These are phyloP conservation scores for Chroicocephalus ridibundus DNA, from an alignment of 2,113 vertebrate genomes.

Conservation along the genomic window DNA sequence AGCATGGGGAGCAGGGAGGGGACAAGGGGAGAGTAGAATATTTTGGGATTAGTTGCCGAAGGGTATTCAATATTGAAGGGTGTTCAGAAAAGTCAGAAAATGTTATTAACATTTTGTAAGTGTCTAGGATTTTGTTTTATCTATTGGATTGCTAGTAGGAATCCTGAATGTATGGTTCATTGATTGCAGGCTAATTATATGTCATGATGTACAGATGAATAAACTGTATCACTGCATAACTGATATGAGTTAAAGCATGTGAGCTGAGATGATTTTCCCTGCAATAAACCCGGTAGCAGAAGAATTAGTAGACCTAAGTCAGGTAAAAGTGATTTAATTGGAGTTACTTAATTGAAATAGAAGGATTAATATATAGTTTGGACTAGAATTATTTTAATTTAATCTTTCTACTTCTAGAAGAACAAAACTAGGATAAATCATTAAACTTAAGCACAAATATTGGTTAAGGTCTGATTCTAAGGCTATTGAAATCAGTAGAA, in stretches of 20 bases:
- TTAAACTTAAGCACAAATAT: not conserved
- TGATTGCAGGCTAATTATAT: not conserved
- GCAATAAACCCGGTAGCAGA: not conserved
- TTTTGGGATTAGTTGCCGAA: not conserved
- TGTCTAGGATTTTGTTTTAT: not conserved
- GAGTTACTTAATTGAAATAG: not conserved
- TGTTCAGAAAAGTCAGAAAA: not conserved
- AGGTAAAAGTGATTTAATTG: not conserved
- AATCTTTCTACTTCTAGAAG: not conserved
- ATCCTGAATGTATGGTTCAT: not conserved
- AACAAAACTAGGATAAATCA: not conserved
- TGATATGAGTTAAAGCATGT: not conserved
- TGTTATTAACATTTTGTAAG: not conserved
- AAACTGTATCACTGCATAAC: not conserved
- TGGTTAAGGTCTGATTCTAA: not conserved
- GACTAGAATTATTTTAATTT: not conserved
- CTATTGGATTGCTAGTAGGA: not conserved
- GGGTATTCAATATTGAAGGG: not conserved
- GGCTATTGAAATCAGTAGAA: not conserved
- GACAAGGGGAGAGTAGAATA: not conserved
- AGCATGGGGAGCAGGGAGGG: accelerated
- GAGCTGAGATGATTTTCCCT: not conserved
- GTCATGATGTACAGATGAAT: not conserved
- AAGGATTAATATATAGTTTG: not conserved
- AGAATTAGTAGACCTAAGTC: not conserved